phyloP scores from a whole-genome alignment of 2,113 vertebrate genomes.

The Podarcis muralis region DNA sequence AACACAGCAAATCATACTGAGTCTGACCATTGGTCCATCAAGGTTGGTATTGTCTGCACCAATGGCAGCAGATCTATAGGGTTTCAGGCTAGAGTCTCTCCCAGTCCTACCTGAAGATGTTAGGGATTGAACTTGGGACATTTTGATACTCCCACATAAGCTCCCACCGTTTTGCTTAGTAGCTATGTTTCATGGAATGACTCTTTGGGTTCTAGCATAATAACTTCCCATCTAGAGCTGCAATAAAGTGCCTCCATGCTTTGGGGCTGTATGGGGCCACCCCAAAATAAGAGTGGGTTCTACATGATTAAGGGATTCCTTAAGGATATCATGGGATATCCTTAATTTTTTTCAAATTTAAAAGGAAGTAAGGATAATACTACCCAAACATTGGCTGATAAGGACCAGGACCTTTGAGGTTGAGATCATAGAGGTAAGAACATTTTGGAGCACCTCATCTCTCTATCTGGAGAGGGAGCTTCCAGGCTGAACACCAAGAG shows the following conservation, averaged over 20 bases:
- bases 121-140: too few species aligned
- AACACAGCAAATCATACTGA: background rate
- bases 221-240: background rate
- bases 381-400: background rate
- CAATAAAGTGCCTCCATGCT: background rate
- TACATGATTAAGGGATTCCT: background rate
- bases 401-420: background rate
- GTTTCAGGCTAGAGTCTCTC: too few species aligned
- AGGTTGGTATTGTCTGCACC: too few species aligned
- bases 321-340: background rate
- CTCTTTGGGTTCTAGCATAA: background rate
- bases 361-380: too few species aligned
- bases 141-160: background rate
- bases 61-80: too few species aligned
- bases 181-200: background rate
- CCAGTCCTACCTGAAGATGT: too few species aligned
- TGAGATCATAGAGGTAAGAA: background rate
- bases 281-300: background rate
- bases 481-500: background rate
- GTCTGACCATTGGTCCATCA: too few species aligned
- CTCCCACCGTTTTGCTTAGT: background rate
- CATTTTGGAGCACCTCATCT: background rate
- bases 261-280: background rate
- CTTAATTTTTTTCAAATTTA: too few species aligned
- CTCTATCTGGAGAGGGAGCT: background rate